Evolutionary conservation across 64 coral and sea anemone genomes (phyloP).

Genomic region (Trachythela sp.): DNA sequence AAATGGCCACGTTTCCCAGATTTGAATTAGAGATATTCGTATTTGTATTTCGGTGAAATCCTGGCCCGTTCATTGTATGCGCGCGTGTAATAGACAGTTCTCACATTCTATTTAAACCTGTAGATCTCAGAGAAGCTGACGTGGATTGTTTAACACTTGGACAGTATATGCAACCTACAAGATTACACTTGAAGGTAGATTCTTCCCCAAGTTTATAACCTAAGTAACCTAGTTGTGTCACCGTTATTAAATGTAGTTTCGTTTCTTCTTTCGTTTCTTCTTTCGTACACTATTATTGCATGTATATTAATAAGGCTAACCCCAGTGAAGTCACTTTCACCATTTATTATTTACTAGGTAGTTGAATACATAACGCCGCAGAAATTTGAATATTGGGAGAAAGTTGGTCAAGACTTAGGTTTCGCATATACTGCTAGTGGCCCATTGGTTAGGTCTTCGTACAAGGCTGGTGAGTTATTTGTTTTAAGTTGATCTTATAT

Average conservation of each 20-base stretch:
- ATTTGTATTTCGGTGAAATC: too few species aligned
- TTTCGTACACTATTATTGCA: too few species aligned
- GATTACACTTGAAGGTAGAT: slow-evolving; percentile 81
- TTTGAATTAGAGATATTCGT: too few species aligned
- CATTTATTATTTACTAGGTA: slow-evolving; percentile 46
- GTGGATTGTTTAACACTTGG: slow-evolving; percentile 95
- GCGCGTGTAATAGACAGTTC: too few species aligned
- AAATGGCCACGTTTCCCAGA: too few species aligned
- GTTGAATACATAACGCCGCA: slow-evolving; percentile 91
- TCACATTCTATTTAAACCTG: background rate
- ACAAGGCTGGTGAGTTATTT: slow-evolving; percentile 65
- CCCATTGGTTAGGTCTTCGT: slow-evolving; percentile 87
- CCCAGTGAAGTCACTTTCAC: background rate
- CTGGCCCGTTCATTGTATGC: too few species aligned
- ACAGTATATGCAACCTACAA: slow-evolving; percentile 98
- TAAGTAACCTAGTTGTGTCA: too few species aligned
- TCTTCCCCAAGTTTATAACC: too few species aligned
- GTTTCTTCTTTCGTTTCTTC: background rate
- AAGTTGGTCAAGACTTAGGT: slow-evolving; percentile 80
- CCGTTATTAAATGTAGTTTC: background rate
- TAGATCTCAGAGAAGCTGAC: slow-evolving; percentile 73
- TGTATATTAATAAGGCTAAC: too few species aligned
- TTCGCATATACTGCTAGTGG: slow-evolving; percentile 98
- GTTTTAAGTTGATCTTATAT: background rate
- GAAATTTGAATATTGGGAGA: slow-evolving; percentile 90